Conservation (phyloP, 2,888 invertebrate species). For the Pimpla rufipes region DNA sequence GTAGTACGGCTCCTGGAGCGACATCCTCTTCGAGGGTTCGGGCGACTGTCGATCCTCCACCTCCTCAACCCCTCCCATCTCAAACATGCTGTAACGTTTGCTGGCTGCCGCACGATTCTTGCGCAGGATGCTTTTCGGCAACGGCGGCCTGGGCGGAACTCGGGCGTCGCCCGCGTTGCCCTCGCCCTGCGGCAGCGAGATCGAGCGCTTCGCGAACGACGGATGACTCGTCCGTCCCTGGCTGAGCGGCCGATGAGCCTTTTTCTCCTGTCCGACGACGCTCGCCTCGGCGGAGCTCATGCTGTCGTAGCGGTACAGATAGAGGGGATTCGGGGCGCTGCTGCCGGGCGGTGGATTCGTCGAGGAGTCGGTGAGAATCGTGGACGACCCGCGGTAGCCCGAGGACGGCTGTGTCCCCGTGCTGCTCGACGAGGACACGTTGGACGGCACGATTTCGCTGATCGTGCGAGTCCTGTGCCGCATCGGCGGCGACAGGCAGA, state of each 20-base stretch:
- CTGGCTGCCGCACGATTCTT: conserved; percentile 86
- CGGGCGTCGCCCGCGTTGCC: conserved; percentile 83
- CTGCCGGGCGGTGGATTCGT: conserved; percentile 88
- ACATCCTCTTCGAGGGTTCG: conserved; percentile 89
- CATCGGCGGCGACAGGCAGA: conserved; percentile 82
- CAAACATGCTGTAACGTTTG: conserved; percentile 92
- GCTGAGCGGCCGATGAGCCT: conserved; percentile 72
- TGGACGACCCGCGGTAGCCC: conserved; percentile 94
- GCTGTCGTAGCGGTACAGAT: conserved; percentile 94
- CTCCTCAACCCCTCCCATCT: conserved; percentile 88
- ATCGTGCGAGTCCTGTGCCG: conserved; percentile 87
- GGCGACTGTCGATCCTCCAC: conserved; percentile 85
- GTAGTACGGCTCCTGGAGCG: conserved; percentile 92
- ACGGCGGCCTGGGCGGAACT: conserved; percentile 90
- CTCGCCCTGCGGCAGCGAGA: conserved; percentile 87
- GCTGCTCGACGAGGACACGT: conserved; percentile 89
- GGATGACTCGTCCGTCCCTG: conserved; percentile 70
- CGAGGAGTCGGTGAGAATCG: conserved; percentile 91
- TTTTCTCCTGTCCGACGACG: conserved; percentile 85
- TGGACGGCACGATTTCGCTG: conserved; percentile 87
- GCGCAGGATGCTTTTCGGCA: conserved; percentile 91
- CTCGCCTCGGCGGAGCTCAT: conserved; percentile 90
- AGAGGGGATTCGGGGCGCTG: conserved; percentile 89
- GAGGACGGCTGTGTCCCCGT: conserved; percentile 94
- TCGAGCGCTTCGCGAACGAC: conserved; percentile 89